phyloP scores from a whole-genome alignment of 2,888 invertebrate species.

The Sympetrum striolatum region DNA sequence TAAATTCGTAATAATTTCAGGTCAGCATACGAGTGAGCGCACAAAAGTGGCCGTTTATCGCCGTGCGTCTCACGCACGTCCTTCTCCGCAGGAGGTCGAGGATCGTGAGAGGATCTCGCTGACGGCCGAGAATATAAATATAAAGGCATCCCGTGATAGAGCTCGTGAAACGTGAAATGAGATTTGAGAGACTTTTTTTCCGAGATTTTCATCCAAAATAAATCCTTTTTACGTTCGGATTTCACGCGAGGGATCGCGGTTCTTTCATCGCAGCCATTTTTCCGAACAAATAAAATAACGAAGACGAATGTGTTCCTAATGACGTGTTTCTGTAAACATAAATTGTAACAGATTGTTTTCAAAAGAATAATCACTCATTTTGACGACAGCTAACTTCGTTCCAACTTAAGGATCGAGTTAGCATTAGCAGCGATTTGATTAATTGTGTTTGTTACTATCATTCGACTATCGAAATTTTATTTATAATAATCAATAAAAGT shows the following conservation, averaged over 20 bases:
- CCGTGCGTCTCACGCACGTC: too few relatives aligned
- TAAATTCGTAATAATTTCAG: too few relatives aligned
- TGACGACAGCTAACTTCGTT: too few relatives aligned
- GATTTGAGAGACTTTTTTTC: not conserved
- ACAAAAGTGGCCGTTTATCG: too few relatives aligned
- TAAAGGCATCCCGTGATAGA: not conserved
- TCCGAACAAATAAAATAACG: not conserved
- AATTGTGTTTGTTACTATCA: too few relatives aligned
- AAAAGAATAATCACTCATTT: too few relatives aligned
- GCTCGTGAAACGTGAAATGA: not conserved
- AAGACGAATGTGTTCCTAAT: not conserved
- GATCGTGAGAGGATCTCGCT: not conserved
- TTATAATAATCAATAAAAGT: too few relatives aligned
- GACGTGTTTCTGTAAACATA: not conserved
- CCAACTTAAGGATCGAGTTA: too few relatives aligned
- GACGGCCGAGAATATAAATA: not conserved
- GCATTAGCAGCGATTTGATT: too few relatives aligned
- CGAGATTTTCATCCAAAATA: not conserved
- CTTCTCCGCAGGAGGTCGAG: not conserved
- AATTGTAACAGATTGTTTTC: not conserved
- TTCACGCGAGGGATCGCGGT: not conserved
- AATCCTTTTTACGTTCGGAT: conserved; percentile 1
- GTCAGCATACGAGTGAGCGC: too few relatives aligned
- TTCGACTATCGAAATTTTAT: too few relatives aligned
- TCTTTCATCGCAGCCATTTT: not conserved